Base-by-base conservation (phyloP, 2,888 invertebrate genomes). In the Operophtera brumata region DNA sequence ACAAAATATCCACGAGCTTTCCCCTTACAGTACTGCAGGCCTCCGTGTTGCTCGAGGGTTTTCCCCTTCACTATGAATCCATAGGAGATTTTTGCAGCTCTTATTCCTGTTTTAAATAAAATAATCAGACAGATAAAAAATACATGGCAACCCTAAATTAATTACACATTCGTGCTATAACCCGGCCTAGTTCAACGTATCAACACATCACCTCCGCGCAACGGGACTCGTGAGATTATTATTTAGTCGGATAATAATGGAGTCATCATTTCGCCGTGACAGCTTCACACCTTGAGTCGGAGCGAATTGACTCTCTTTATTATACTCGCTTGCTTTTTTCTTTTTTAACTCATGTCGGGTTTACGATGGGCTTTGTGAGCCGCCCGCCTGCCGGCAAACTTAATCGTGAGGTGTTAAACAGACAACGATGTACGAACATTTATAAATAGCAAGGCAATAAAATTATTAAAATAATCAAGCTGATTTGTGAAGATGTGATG, bases 231-330 rank as follows among this genome's bases (percentile, higher is more conserved):
- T 64, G 71, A 73, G 74, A 76, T 86, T 83, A 84, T 86, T 85
- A 86, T 84, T 86, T 84, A 80, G 82, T 71, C 80, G 82, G 76
- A 68, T 89, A 86, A 87, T 89, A 88, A 89, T 87, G 86, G 84
- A 89, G 86, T 80, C 86, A 84, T 90, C 88, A 84, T 86, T 84
- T 82, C 80, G 74, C 68, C 84, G 76, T 86, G 88, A 89, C 90
- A 89, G 90, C 81, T 90, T 89, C 86, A 88, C 90, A 90, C 90
- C 88, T 87, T 80, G 82, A 77, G 79, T 78, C 76, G 77, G 71
- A 75, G 77, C 79, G 85, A 83, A 86, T 84, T 79, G 82, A 82
- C 82, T 84, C 79, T 84, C 82, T 81, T 81, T 84, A 84, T 83
- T 81, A 81, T 81, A 64, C 68, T 77, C 75, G 66, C 65, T 71